These are phyloP conservation scores for Amphiduros pacificus DNA, from an alignment of 2,888 invertebrate genomes.

Conservation along the genomic window DNA sequence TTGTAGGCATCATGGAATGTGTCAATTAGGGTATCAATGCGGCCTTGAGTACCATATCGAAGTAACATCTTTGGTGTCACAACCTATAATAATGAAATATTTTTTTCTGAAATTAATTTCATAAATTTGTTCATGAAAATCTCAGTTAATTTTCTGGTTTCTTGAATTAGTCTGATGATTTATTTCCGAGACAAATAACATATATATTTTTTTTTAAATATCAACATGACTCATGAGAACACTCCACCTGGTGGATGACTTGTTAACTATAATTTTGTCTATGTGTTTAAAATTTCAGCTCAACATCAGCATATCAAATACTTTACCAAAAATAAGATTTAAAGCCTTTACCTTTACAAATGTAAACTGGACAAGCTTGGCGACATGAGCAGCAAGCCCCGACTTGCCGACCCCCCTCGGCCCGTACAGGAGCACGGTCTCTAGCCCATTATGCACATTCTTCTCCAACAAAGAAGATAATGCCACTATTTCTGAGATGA, in stretches of 20 bases:
- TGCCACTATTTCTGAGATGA: neutral
- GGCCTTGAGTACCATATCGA: neutral
- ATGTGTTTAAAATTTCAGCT: neutral
- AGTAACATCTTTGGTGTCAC: neutral
- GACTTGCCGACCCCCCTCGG: conserved; percentile 13
- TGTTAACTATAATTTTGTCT: neutral
- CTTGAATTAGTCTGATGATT: too few species aligned
- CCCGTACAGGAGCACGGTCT: conserved; percentile 9
- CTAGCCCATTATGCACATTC: neutral
- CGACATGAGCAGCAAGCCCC: conserved; percentile 12
- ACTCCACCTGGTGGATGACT: neutral
- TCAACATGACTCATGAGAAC: too few species aligned
- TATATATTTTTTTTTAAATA: too few species aligned
- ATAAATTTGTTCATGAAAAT: too few species aligned
- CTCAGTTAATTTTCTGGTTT: too few species aligned
- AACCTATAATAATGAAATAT: neutral
- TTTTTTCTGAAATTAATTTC: neutral
- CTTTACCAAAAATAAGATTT: neutral
- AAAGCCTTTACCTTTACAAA: conserved; percentile 8
- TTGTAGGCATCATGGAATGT: conserved; percentile 16
- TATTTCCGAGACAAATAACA: too few species aligned
- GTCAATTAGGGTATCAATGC: conserved; percentile 6
- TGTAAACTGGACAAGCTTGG: conserved; percentile 1
- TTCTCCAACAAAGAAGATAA: neutral
- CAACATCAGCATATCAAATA: neutral